Conservation (phyloP, 1,140 invertebrate genomes). For the Ptiloglossa arizonensis region DNA sequence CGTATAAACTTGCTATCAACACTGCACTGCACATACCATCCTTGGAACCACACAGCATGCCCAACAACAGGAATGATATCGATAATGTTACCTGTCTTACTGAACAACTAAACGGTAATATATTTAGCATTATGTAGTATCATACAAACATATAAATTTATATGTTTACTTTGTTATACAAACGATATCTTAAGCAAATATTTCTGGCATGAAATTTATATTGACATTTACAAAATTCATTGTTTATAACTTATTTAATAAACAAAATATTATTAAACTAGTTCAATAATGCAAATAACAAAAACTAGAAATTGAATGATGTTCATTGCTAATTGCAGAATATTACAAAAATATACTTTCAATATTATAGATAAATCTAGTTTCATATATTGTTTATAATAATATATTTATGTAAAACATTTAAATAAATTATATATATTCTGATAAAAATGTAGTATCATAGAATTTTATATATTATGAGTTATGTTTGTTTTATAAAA, state of each 20-base stretch:
- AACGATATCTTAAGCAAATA: neutral
- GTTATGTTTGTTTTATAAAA: neutral
- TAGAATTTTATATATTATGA: constrained; percentile 3
- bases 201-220: neutral
- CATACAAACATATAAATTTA: neutral
- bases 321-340: neutral
- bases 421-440: neutral
- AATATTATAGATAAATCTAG: neutral
- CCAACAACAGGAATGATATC: constrained; percentile 59
- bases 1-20: constrained; percentile 40
- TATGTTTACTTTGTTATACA: constrained; percentile 16
- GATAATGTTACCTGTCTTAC: constrained; percentile 61
- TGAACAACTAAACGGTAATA: constrained; percentile 64
- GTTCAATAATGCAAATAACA: neutral
- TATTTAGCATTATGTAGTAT: constrained; percentile 15
- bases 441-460: neutral
- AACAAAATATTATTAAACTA: too few species aligned
- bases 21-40: constrained; percentile 41
- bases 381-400: neutral
- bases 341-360: neutral
- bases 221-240: constrained; percentile 28
- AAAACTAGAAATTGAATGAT: neutral
- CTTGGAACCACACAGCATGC: constrained; percentile 62
- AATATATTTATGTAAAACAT: neutral
- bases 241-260: constrained; percentile 23